Evolutionary conservation across 2,888 invertebrate genomes (phyloP).

Genomic region (Caenorhabditis afra): DNA sequence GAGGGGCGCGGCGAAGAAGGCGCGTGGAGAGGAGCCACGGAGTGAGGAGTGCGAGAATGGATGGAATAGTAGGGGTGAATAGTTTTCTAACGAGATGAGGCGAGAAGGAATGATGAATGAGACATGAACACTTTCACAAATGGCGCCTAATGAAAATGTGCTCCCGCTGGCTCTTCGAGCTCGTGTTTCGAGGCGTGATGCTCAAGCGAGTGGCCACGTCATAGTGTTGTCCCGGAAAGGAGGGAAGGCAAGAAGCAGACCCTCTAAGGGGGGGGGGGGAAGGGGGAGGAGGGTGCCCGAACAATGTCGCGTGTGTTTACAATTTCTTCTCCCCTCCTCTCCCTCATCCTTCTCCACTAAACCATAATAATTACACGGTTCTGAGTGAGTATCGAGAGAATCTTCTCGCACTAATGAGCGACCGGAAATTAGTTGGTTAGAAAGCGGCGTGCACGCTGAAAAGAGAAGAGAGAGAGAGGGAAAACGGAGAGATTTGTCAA

Average conservation of each 20-base stretch:
- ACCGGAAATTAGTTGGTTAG: neutral
- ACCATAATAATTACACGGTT: neutral
- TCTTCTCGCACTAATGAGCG: neutral
- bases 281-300: neutral
- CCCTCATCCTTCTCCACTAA: neutral
- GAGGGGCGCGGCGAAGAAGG: too few species aligned
- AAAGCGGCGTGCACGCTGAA: neutral
- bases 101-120: constrained; percentile 7
- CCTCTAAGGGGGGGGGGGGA: neutral
- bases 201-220: constrained; percentile 9
- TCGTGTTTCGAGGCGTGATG: neutral
- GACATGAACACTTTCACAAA: neutral
- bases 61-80: neutral
- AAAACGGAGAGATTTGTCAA: neutral
- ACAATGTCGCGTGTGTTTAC: neutral
- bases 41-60: constrained; percentile 8
- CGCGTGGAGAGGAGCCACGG: constrained; percentile 7
- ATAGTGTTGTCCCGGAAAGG: constrained; percentile 14
- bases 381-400: too few species aligned
- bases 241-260: neutral
- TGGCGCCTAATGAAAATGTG: neutral
- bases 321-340: neutral
- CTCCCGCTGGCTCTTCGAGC: neutral
- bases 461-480: neutral
- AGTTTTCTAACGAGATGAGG: constrained; percentile 43